A percentile compares a stretch with the other conserved stretches of the same genome.
Conservation (phyloP, 2,888 invertebrate genomes). For the Seira sanloemensis region DNA sequence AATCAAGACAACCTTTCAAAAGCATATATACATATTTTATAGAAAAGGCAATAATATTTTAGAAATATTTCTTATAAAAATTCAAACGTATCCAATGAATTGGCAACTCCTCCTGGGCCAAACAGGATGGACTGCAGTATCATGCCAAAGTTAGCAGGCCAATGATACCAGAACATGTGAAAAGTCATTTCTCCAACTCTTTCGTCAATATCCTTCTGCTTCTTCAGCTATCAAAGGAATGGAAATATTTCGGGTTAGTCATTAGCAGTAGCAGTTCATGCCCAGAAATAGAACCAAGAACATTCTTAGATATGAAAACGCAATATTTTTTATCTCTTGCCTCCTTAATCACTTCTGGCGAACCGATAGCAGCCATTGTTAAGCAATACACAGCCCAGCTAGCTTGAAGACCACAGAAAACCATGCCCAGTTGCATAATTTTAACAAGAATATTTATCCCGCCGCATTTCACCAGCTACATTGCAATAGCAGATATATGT, state of each 20-base stretch:
- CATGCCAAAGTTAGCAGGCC: slow-evolving; percentile 55
- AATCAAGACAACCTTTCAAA: too few relatives aligned
- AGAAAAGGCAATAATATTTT: too few relatives aligned
- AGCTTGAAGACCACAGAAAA: slow-evolving; percentile 39
- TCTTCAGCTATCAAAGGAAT: slow-evolving; percentile 27
- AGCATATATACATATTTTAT: too few relatives aligned
- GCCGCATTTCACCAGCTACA: slow-evolving; percentile 37
- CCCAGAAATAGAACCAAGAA: not conserved
- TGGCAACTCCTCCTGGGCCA: slow-evolving; percentile 54
- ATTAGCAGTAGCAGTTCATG: not conserved
- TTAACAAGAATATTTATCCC: slow-evolving; percentile 31
- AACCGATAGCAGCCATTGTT: slow-evolving; percentile 54
- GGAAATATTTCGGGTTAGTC: not conserved
- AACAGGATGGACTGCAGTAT: slow-evolving; percentile 50
- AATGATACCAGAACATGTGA: slow-evolving; percentile 57
- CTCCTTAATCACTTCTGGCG: slow-evolving; percentile 30
- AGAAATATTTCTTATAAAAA: slow-evolving; percentile 35
- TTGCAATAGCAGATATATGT: too few relatives aligned
- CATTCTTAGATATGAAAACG: not conserved
- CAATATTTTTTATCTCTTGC: not conserved
- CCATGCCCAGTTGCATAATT: slow-evolving; percentile 48
- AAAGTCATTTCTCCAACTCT: slow-evolving; percentile 54
- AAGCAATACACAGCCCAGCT: slow-evolving; percentile 56
- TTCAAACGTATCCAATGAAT: slow-evolving; percentile 47
- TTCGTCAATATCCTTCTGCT: slow-evolving; percentile 48